These are phyloP conservation scores for Listronotus oregonensis DNA, from an alignment of 1,140 invertebrate genomes.

Conservation along the genomic window DNA sequence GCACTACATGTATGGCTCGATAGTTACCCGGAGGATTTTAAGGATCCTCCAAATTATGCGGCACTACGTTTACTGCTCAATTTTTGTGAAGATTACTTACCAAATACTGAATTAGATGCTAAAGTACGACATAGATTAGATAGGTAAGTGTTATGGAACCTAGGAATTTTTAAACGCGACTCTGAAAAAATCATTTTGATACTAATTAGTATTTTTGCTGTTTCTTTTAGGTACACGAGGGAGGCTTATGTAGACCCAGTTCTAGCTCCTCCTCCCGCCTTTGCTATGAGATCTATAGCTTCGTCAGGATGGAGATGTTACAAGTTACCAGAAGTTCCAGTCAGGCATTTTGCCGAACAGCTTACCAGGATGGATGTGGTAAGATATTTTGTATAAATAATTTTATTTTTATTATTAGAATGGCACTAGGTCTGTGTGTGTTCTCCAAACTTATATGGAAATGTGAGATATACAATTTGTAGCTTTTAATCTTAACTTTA, in stretches of 20 bases:
- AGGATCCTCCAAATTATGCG: conserved; percentile 82
- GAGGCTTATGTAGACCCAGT: conserved; percentile 52
- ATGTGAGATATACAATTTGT: too few species aligned
- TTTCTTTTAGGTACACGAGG: conserved; percentile 39
- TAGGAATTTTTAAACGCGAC: too few species aligned
- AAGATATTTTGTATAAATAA: conserved; percentile 20
- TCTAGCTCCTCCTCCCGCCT: conserved; percentile 60
- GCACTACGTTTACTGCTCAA: conserved; percentile 79
- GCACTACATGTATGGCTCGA: conserved; percentile 96
- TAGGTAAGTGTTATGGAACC: conserved; percentile 37
- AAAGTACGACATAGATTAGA: conserved; percentile 65
- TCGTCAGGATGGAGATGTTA: conserved; percentile 61
- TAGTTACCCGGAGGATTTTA: conserved; percentile 95
- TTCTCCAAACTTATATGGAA: too few species aligned
- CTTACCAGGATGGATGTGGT: conserved; percentile 95
- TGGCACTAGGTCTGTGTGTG: too few species aligned
- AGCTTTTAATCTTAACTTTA: too few species aligned
- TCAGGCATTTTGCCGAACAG: conserved; percentile 94
- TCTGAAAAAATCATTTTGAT: too few species aligned
- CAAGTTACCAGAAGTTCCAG: conserved; percentile 82
- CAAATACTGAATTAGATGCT: conserved; percentile 79
- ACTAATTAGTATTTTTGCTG: neutral
- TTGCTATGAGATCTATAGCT: conserved; percentile 60
- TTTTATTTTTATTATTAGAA: too few species aligned
- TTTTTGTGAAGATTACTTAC: conserved; percentile 81